These are phyloP conservation scores for Cryptoleucopteryx plumbea DNA, from an alignment of 2,113 vertebrate genomes.

Conservation along the genomic window DNA sequence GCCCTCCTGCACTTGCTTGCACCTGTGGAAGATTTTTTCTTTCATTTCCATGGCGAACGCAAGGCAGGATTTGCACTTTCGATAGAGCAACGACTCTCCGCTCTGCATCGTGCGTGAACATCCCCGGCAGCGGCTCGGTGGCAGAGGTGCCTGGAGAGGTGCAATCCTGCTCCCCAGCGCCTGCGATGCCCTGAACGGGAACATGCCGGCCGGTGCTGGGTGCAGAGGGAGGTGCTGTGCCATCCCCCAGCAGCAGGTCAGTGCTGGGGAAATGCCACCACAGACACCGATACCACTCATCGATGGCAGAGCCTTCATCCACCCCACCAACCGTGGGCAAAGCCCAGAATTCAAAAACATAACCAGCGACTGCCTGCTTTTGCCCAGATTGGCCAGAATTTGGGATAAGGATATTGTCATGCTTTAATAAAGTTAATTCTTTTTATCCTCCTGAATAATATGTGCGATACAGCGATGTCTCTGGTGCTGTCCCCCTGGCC, in stretches of 20 bases:
- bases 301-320: neutral
- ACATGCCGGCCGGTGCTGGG: rapidly evolving
- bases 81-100: rapidly evolving
- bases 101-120: rapidly evolving
- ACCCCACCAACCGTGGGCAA: rapidly evolving
- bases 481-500: neutral
- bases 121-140: neutral
- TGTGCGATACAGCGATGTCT: rapidly evolving
- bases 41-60: neutral
- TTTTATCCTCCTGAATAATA: neutral
- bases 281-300: rapidly evolving
- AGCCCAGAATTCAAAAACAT: neutral
- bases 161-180: neutral
- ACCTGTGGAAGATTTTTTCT: neutral
- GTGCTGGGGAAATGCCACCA: neutral
- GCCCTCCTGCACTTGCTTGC: neutral
- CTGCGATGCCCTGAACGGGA: rapidly evolving
- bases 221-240: neutral
- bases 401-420: neutral
- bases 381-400: neutral
- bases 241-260: too few species aligned
- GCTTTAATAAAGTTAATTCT: neutral
- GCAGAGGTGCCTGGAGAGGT: neutral
- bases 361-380: neutral
- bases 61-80: neutral